phyloP scores from a whole-genome alignment of 2,113 vertebrate species.

The Trogon surrucura region DNA sequence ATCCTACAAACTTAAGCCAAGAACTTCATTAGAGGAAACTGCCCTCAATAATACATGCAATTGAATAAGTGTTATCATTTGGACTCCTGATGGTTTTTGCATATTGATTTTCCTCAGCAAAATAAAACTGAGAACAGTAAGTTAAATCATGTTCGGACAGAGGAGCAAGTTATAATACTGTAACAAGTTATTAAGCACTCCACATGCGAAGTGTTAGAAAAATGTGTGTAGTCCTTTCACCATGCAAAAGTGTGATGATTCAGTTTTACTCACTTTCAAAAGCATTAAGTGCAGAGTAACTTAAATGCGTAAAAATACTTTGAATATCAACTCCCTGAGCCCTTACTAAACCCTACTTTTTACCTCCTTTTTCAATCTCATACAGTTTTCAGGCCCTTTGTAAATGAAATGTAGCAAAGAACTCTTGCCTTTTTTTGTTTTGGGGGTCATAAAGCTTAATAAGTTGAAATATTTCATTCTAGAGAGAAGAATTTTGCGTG shows the following conservation, averaged over 20 bases:
- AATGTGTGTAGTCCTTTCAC: not conserved
- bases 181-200: constrained; percentile 4
- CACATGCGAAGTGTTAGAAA: not conserved
- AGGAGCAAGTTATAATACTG: not conserved
- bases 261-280: not conserved
- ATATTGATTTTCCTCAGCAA: constrained; percentile 67
- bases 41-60: constrained; percentile 55
- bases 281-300: not conserved
- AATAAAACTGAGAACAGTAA: constrained; percentile 11
- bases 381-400: not conserved
- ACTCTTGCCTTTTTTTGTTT: not conserved
- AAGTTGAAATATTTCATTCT: not conserved
- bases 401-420: not conserved
- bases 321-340: not conserved
- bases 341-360: not conserved
- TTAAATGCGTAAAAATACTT: not conserved
- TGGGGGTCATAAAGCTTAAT: not conserved
- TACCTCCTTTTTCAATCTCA: not conserved
- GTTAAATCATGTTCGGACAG: constrained; percentile 38
- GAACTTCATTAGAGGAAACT: constrained; percentile 48
- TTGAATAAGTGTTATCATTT: constrained; percentile 38
- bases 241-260: not conserved
- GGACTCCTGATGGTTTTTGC: constrained; percentile 35
- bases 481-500: not conserved
- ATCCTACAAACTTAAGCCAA: constrained; percentile 39